Percentiles rank a stretch among this genome's conserved stretches.
Conservation (phyloP, 2,888 invertebrate genomes). For the Drosophila phalerata region DNA sequence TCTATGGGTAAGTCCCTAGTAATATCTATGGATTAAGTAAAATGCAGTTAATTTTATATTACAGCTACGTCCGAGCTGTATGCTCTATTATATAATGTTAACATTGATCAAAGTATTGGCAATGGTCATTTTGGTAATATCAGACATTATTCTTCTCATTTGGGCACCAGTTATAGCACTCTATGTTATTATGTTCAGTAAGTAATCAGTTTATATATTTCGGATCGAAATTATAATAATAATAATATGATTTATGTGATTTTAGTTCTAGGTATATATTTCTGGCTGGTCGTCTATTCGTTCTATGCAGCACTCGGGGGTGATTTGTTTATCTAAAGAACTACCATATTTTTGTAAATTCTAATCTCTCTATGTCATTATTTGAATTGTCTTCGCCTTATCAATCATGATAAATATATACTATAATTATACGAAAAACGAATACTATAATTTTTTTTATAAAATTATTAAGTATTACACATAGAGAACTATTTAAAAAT, state of each 20-base stretch:
- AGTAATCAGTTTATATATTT: not conserved
- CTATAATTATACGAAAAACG: slow-evolving; percentile 14
- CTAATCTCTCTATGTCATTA: slow-evolving; percentile 27
- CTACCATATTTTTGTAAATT: slow-evolving; percentile 25
- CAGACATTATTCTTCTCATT: slow-evolving; percentile 19
- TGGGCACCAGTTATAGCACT: slow-evolving; percentile 16
- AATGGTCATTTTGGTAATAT: slow-evolving; percentile 46
- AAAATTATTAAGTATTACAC: slow-evolving; percentile 1
- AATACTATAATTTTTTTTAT: not conserved
- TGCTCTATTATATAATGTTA: slow-evolving; percentile 43
- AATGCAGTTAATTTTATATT: not conserved
- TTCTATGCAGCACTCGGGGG: slow-evolving; percentile 73
- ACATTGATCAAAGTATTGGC: slow-evolving; percentile 37
- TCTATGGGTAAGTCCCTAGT: slow-evolving; percentile 35
- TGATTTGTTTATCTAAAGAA: slow-evolving; percentile 54
- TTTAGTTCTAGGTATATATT: slow-evolving; percentile 50
- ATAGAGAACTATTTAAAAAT: not conserved
- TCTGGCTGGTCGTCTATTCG: slow-evolving; percentile 71
- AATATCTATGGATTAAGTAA: not conserved
- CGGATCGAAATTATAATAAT: not conserved
- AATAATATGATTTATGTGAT: not conserved
- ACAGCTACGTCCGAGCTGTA: slow-evolving; percentile 39
- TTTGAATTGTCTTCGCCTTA: slow-evolving; percentile 29
- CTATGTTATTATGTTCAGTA: slow-evolving; percentile 48
- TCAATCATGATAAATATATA: slow-evolving; percentile 34